Conservation (phyloP, 64 coral and sea anemone species). For the Actinia equina region DNA sequence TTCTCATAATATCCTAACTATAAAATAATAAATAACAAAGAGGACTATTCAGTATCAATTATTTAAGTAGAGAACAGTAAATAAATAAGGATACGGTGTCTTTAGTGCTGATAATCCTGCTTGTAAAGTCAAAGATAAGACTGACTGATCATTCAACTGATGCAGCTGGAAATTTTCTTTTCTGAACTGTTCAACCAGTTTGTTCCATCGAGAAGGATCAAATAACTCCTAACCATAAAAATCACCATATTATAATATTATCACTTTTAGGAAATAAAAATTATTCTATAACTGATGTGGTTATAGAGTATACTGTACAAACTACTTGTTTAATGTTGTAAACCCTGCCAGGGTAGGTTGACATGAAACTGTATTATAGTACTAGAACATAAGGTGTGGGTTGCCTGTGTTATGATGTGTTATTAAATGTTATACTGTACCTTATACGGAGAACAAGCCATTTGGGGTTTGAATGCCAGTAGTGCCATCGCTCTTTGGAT, state of each 20-base stretch:
- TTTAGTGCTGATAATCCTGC: constrained; percentile 95
- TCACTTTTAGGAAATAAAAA: too few species aligned
- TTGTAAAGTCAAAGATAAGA: constrained; percentile 86
- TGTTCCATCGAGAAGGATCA: constrained; percentile 78
- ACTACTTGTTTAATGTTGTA: too few species aligned
- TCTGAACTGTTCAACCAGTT: constrained; percentile 85
- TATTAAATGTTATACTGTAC: constrained; percentile 11
- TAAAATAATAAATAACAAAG: neutral
- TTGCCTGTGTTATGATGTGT: neutral
- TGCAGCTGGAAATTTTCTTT: constrained; percentile 94
- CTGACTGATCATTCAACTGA: constrained; percentile 86
- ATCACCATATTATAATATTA: too few species aligned
- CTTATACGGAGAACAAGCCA: constrained; percentile 79
- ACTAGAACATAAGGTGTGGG: neutral
- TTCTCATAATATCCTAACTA: neutral
- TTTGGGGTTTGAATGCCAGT: constrained; percentile 88
- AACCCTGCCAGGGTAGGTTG: too few species aligned
- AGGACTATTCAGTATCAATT: too few species aligned
- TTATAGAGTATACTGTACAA: too few species aligned
- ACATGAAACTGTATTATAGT: neutral
- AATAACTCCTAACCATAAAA: constrained; percentile 71
- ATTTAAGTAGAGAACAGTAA: neutral
- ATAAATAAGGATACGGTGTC: constrained; percentile 83
- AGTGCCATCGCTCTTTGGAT: constrained; percentile 91
- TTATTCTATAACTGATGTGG: too few species aligned